Base-by-base conservation (phyloP, 2,888 invertebrate species). In the Celastrina argiolus region DNA sequence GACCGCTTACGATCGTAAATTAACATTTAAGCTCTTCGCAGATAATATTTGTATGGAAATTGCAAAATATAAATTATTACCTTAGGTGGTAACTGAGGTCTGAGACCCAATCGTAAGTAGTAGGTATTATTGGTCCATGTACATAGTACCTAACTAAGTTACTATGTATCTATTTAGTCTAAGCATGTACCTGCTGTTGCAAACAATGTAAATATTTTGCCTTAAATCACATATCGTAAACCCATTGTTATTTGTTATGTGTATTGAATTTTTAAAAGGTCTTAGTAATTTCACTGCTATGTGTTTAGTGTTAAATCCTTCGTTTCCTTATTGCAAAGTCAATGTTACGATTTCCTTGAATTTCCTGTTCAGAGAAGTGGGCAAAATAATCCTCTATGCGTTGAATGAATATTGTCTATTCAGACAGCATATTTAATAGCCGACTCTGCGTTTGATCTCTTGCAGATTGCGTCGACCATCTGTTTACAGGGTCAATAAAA, bases 381-480 rank as follows among this genome's bases (percentile, higher is more conserved):
- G n/a, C n/a, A 22, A 16, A 4, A 22, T 5, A 22, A 45, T 18
- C n/a, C n/a, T n/a, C n/a, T n/a, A n/a, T n/a, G n/a, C n/a, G n/a
- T 8, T 42, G 2, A 42, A 16, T 42, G 18, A 7, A 6, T 42
- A n/a, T n/a, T n/a, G n/a, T n/a, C n/a, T n/a, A n/a, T n/a, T n/a
- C n/a, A n/a, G n/a, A n/a, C n/a, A n/a, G n/a, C 36, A 10, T 4
- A 51, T 4, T 18, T 12, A 51, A 51, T 22, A 22, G 51, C 51
- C 51, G 51, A 16, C 10, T 51, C 22, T 10, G 51, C 10, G 51
- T 22, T 51, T 22, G 22, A 51, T 51, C 22, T 45, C 10, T 45
- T 45, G 45, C 45, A 45, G 18, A 18, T 51, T 51, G 51, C 18
- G 51, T 51, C 18, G 45, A 45, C 45, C 45, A 45, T 45, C 18